Evolutionary conservation across 2,113 vertebrate genomes (phyloP).

Genomic region (Salvelinus fontinalis): DNA sequence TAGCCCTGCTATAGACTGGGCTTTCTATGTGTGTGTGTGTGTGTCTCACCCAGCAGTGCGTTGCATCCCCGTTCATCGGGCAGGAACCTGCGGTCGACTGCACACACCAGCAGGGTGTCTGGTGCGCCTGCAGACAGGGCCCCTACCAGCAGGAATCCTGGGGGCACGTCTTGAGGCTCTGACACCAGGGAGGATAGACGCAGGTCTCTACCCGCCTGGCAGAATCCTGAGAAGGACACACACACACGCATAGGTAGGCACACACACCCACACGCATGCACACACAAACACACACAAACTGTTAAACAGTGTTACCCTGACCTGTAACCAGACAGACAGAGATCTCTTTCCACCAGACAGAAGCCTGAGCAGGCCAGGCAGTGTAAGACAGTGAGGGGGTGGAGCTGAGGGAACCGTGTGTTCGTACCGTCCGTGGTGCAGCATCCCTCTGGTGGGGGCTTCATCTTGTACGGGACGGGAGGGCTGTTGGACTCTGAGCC

Average conservation of each 20-base stretch:
- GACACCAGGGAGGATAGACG: conserved; percentile 83
- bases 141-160: conserved; percentile 90
- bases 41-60: conserved; percentile 88
- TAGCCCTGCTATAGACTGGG: too few relatives aligned
- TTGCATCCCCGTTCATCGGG: conserved; percentile 90
- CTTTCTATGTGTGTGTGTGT: neutral
- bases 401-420: neutral
- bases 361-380: too few relatives aligned
- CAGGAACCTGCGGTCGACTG: conserved; percentile 91
- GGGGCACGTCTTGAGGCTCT: conserved; percentile 84
- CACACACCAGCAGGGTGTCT: conserved; percentile 89
- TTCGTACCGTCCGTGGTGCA: conserved; percentile 90
- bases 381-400: too few relatives aligned
- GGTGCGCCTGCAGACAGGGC: conserved; percentile 86
- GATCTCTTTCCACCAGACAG: too few relatives aligned
- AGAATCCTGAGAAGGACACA: conserved; percentile 78
- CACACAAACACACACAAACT: too few relatives aligned
- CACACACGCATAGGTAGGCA: neutral
- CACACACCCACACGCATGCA: too few relatives aligned
- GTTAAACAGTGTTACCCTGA: too few relatives aligned
- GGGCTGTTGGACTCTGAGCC: conserved; percentile 85
- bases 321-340: too few relatives aligned
- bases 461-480: conserved; percentile 86
- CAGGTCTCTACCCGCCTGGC: conserved; percentile 92
- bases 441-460: conserved; percentile 88